Base-by-base conservation (phyloP, 2,113 vertebrate species). In the Gymnorhina tibicen region DNA sequence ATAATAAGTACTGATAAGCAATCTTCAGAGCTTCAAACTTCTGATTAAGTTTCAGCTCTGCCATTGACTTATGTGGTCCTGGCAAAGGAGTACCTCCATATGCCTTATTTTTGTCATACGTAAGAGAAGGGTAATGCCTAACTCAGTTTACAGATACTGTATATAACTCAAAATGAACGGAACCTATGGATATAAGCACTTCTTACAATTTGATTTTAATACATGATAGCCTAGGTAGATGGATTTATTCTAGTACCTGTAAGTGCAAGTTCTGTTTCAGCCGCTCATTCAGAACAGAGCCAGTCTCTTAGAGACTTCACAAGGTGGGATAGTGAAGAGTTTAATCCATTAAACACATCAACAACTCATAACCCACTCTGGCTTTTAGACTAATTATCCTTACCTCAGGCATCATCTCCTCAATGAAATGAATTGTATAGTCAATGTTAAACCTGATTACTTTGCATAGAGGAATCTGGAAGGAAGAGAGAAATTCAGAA, bases 361-460 rank as follows among this genome's bases (percentile, higher is more conserved):
- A 72, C 24, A 79, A 70, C 28, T 73, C 60, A 47, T 35, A 89
- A 90, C 74, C 37, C 56, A 80, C 76, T 79, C 82, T 85, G 49
- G 86, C 69, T 94, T 91, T 74, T 59, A 91, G 81, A 80, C 91
- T 89, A 93, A 94, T 85, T 90, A 93, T 56, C 67, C 88, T 98
- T 98, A 99, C 99, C 99, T 99, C 99, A 27, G 99, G 99, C 96
- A 99, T 98, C 99, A 99, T 99, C 97, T 99, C 99, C 94, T 99
- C 99, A 86, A 99, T 99, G 98, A 99, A 99, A 98, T 99, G 99
- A 97, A 99, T 99, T 80, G 99, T 99, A 98, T 99, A 99, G 98
- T 99, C 99, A 97, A 99, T 99, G 98, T 99, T 99, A 98, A 99
- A 99, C 97, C 99, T 98, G 97, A 99, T 99, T 96, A 99, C 99